Base-by-base conservation (phyloP, 2,113 vertebrate species). In the cattle (Bos taurus) region DNA sequence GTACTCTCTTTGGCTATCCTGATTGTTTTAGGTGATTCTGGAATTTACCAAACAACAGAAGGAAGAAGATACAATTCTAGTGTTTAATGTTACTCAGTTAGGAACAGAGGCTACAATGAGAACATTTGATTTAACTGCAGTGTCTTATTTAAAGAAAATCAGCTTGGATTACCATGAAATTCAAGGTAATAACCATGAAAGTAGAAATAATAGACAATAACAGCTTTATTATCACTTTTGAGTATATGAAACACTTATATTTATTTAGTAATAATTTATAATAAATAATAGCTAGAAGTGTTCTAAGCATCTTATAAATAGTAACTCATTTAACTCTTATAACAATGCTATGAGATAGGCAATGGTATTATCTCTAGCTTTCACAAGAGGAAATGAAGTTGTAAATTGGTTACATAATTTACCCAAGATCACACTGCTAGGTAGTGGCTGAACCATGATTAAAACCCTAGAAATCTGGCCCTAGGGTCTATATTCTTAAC, bases 121-220 rank as follows among this genome's bases (percentile, higher is more conserved):
- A 96, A 99, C 99, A 13, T 99, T 98, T 26, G 99, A 99, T 98
- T 96, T 99, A 91, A 98, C 95, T 36, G 95, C 99, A 36, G 98
- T 99, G 0, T 99, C 99, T 2, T 99, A 99, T 57, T 98, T 99
- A 97, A 99, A 99, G 97, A 99, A 98, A 91, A 99, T 99, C 87
- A 98, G 97, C n/a, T 98, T 99, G 90, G 99, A 99, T 98, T 99
- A 99, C 97, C 98, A 99, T 50, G 99, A 99, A 95, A 96, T 96
- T 60, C 98, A 98, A 99, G 99, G 99, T 99, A 99, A 97, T 52
- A 26, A 40, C 62, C 88, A 16, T 46, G 94, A 50, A 88, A 40
- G 82, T 57, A 89, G 64, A 96, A 89, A 36, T 16, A 46, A 30
- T 89, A 28, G 16, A 17, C n/a, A 91, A 6, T 36, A 81, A 57